Evolutionary conservation across 2,888 invertebrate genomes (phyloP).

Genomic region (Drosophila longiperda): DNA sequence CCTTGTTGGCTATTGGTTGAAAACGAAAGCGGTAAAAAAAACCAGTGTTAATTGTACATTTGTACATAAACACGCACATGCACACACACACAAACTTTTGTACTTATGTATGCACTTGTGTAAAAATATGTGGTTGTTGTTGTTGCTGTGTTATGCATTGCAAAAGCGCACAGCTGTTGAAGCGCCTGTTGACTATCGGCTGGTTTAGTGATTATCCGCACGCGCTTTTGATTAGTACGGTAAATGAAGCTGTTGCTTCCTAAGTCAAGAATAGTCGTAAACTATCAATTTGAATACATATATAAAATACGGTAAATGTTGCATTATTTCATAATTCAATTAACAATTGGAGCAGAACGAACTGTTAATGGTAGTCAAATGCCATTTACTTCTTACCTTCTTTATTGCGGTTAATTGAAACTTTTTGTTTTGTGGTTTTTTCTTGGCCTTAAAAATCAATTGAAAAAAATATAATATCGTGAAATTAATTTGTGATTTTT

Average conservation of each 20-base stretch:
- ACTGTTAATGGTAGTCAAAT: neutral
- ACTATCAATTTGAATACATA: conserved; percentile 12
- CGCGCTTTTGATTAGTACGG: conserved; percentile 61
- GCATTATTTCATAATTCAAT: conserved; percentile 13
- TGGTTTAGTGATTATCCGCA: conserved; percentile 58
- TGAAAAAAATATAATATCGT: neutral
- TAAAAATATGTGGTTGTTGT: conserved; percentile 5
- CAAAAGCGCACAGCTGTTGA: conserved; percentile 42
- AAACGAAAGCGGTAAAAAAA: conserved; percentile 63
- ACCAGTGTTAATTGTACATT: conserved; percentile 42
- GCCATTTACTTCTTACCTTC: neutral
- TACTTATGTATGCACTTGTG: conserved; percentile 10
- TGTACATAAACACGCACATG: neutral
- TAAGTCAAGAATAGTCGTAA: conserved; percentile 12
- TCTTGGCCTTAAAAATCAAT: neutral
- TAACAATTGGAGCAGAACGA: conserved; percentile 57
- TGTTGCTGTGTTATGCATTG: conserved; percentile 27
- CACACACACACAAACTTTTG: neutral
- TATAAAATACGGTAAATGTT: conserved; percentile 39
- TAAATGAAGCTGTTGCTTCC: conserved; percentile 23
- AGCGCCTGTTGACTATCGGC: conserved; percentile 15
- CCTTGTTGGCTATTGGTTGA: conserved; percentile 60
- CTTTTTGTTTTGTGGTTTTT: conserved; percentile 4
- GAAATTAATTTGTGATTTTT: neutral
- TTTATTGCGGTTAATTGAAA: conserved; percentile 24